phyloP scores from a whole-genome alignment of 2,797 vertebrate genomes.

The Prunella strophiata region DNA sequence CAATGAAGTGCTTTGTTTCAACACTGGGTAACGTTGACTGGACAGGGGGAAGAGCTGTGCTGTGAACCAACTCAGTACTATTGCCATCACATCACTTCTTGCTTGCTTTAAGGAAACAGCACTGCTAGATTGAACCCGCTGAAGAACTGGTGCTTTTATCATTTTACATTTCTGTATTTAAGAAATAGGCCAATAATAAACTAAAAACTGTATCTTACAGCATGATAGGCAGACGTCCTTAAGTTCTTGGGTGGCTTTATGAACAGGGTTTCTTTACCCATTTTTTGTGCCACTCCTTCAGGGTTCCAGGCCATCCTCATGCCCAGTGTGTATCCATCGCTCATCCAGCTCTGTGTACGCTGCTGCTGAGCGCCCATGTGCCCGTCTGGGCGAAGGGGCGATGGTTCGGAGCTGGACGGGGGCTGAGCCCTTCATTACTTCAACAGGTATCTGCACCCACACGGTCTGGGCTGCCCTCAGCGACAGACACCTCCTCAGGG shows the following conservation, averaged over 20 bases:
- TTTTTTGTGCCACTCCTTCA: neutral
- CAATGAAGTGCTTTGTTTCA: neutral
- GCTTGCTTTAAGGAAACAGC: neutral
- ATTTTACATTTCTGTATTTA: neutral
- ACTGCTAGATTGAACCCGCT: neutral
- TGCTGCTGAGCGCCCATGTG: accelerated
- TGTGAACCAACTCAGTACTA: accelerated
- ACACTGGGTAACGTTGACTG: accelerated
- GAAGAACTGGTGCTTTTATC: accelerated
- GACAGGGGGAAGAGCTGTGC: neutral
- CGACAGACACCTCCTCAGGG: neutral
- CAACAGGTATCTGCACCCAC: accelerated
- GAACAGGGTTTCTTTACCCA: accelerated
- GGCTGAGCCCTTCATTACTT: neutral
- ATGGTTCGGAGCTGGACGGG: accelerated
- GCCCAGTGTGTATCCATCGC: accelerated
- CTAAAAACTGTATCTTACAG: neutral
- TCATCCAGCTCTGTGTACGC: accelerated
- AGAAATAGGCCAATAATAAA: neutral
- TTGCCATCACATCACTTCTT: neutral
- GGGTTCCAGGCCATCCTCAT: neutral
- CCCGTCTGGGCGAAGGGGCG: accelerated
- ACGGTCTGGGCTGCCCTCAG: accelerated
- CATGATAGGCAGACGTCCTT: accelerated
- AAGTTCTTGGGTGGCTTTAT: neutral